Evolutionary conservation across 2,888 invertebrate genomes (phyloP), one percentile per base, ranked within the genome.

Genomic region (Chrysina gloriosa): DNA sequence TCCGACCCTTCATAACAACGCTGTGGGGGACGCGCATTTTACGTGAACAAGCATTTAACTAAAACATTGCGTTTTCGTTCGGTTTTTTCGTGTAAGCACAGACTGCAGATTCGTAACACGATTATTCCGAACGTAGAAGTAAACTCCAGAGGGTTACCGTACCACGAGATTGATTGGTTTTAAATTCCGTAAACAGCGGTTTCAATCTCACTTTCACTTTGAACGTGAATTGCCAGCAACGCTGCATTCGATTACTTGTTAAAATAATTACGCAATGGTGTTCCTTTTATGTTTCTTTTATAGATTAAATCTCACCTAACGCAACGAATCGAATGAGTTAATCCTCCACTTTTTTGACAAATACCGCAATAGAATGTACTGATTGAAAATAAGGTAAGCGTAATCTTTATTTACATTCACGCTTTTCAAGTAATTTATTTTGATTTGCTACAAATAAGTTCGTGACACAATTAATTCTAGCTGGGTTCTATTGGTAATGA

Each of bases 1-100:
- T n/a, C 11, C 1, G 16, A 39, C 39, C 39, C 39, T 39, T 4
- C 39, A n/a, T 3, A 16, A 1, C 14, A 39, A 39, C 39, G 14
- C 4, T n/a, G 11, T 39, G 39, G 1, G 39, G 4, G 39, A 39
- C 5, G 39, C 39, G 1, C 11, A 39, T n/a, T 39, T 39, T 16
- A 39, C 39, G 16, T 39, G 39, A 1, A 39, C 3, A 16, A 1
- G 9, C 27, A 16, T 29, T 52, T 52, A 11, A 29, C 9, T 21
- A 29, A 27, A 50, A 31, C 52, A 19, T 6, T 31, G 52, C 19
- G 21, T 47, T 47, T 21, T 16, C 23, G 47, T 23, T 4, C 21
- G 21, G 47, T n/a, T 47, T n/a, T n/a, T 47, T 47, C 47, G 19
- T 21, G 47, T 47, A 47, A 47, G 23, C 47, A 47, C 19, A n/a